Evolutionary conservation across 37 sponge, comb jelly and placozoan genomes (phyloP), one percentile per base, ranked within the genome.

Genomic region (Dysidea cf. avara): DNA sequence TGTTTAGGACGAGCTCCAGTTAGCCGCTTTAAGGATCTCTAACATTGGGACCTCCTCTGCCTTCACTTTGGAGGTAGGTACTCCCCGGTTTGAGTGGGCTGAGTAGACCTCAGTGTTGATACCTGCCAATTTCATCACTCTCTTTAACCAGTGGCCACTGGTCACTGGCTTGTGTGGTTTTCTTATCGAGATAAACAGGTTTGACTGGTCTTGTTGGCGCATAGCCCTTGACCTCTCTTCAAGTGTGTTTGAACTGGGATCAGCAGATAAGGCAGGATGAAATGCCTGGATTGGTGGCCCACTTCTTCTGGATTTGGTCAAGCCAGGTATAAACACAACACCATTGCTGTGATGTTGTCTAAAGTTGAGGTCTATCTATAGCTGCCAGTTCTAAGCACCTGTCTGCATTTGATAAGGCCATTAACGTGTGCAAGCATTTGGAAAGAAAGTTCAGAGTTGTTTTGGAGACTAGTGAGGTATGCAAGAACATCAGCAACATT

Each of bases 21-120:
- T 59, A 37, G 79, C 69, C 3, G 69, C 79, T 11, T 28, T 56
- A 0, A 79, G 61, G 52, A 79, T 79, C 50, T 79, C 79, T 22
- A 22, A 9, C 11, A 69, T 49, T 17, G 79, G 60, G 48, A 68
- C 70, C 37, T 59, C 79, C 7, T 37, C 31, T 7, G 61, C 71
- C 38, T 40, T 59, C 2, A 60, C 79, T 17, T 57, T 59, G 18
- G 79, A 68, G 26, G 69, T 56, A 18, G 60, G 2, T 33, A 60
- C 79, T 34, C 69, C 53, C 24, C 61, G 22, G 5, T 68, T 79
- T 2, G 79, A 79, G 37, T 79, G 79, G 24, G 79, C 61, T 2
- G 61, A 59, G 69, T 39, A 79, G 18, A 68, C 21, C 0, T 43
- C n/a, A 0, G 79, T 79, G 52, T 79, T 50, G 31, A 79, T 68